Evolutionary conservation across 1,140 invertebrate species (phyloP), one percentile per base, ranked within the genome.

Genomic region (Drosophila parvula): DNA sequence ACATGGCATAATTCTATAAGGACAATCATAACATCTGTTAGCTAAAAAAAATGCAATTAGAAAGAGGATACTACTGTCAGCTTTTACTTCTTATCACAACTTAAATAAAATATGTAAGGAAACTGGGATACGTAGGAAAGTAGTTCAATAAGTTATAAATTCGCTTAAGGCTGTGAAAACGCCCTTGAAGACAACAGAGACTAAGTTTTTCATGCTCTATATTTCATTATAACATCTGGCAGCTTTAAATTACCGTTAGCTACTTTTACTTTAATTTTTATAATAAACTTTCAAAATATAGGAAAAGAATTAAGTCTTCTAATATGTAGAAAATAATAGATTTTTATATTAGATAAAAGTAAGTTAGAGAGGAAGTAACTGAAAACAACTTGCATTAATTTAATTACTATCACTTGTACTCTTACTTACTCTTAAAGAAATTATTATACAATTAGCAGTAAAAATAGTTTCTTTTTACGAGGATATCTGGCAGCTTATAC

Each of bases 21-120:
- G 50, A 36, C 14, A 22, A 9, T 53, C 32, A 14, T 22, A 22
- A 53, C 50, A 53, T 53, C 50, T 53, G 50, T 36, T 16, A 22
- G 30, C 16, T 9, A 14, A 22, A 51, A 18, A 34, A 47, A 27
- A 51, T 16, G 11, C 12, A 12, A 51, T 14, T 9, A 4, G 16
- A 4, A n/a, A n/a, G 22, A 22, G 3, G 22, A 22, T 22, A 22
- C 22, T 1, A 14, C 16, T 36, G 11, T 6, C 16, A 34, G 50
- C 4, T 7, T 6, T 22, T 34, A 22, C 4, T 8, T 22, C 22
- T 22, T 4, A 14, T 36, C 8, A 8, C 1, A 4, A 4, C 16
- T 34, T 22, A 5, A 9, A 22, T 8, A 16, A 0, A 18, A 6
- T 3, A 18, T 0, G 4, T 18, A 2, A 4, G 16, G 7, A 14